Conservation (phyloP, 2,888 invertebrate species). For the Drosophila melanosoma region DNA sequence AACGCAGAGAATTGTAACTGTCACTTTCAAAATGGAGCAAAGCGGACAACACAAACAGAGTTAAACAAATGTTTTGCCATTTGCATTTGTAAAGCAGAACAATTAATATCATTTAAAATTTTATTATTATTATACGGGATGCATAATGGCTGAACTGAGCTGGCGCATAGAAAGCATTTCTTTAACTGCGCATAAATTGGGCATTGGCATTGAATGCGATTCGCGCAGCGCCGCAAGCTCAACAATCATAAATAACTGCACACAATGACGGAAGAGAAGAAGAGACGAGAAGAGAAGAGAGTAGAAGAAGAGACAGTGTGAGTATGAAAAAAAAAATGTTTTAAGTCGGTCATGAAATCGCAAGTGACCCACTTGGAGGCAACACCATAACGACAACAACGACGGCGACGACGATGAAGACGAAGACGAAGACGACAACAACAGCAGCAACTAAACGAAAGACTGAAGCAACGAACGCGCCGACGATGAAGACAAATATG, state of each 20-base stretch:
- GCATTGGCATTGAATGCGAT: slow-evolving; percentile 60
- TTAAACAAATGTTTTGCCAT: slow-evolving; percentile 13
- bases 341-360: slow-evolving; percentile 85
- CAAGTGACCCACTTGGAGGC: slow-evolving; percentile 84
- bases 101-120: slow-evolving; percentile 41
- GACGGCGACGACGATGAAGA: slow-evolving; percentile 23
- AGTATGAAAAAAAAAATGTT: slow-evolving; percentile 49
- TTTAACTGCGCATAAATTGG: slow-evolving; percentile 32
- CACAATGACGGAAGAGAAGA: slow-evolving; percentile 39
- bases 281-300: slow-evolving; percentile 19
- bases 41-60: slow-evolving; percentile 7
- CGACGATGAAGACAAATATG: slow-evolving; percentile 73
- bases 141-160: slow-evolving; percentile 13
- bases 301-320: slow-evolving; percentile 38
- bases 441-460: slow-evolving; percentile 61
- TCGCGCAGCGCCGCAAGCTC: slow-evolving; percentile 52
- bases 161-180: slow-evolving; percentile 64
- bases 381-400: slow-evolving; percentile 55
- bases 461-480: slow-evolving; percentile 77
- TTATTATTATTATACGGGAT: slow-evolving; percentile 15
- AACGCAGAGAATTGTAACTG: slow-evolving; percentile 51
- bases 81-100: slow-evolving; percentile 28
- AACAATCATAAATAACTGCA: slow-evolving; percentile 74
- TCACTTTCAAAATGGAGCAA: slow-evolving; percentile 70
- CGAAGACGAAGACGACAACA: slow-evolving; percentile 12